Evolutionary conservation across 2,888 invertebrate genomes (phyloP), one percentile per base, ranked within the genome.

Genomic region (Drosophila seclusa): DNA sequence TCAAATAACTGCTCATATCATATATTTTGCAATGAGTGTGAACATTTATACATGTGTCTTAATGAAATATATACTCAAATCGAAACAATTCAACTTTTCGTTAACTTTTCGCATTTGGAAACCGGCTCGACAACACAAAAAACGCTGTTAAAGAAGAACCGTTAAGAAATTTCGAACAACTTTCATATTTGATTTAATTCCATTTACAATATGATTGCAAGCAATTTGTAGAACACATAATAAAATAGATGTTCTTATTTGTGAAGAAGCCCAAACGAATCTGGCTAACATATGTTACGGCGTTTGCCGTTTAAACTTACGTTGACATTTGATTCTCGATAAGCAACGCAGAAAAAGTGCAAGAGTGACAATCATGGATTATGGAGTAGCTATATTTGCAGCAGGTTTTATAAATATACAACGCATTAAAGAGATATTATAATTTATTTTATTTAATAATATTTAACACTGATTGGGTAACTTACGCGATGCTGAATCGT

Each of bases 91-190:
- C 45, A 50, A 34, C 42, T 70, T 50, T 66, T 45, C 76, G 69
- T 66, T 86, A 64, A 60, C 59, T 59, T 18, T 40, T 60, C 55
- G 49, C 42, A 59, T 52, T 66, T 34, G 49, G 54, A 72, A 89
- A 89, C 83, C 89, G 85, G 89, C 69, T 89, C 49, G 4, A 48
- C 32, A 68, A 49, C 32, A n/a, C 40, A 68, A 36, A 32, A 7
- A 45, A 21, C 4, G 16, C 18, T 29, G n/a, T 45, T 34, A 58
- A 53, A 60, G 53, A 68, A 60, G 60, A 34, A 73, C 79, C 87
- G 84, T 89, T 84, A 73, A 27, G 42, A 66, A 67, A 81, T 80
- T 77, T 68, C 34, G 10, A 40, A 21, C 6, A 52, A 34, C 11
- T 31, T 27, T 21, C 29, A 32, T n/a, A 66, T 59, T 62, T 40